Evolutionary conservation across 1,140 invertebrate genomes (phyloP), one percentile per base, ranked within the genome.

Genomic region (Colletes latitarsis): DNA sequence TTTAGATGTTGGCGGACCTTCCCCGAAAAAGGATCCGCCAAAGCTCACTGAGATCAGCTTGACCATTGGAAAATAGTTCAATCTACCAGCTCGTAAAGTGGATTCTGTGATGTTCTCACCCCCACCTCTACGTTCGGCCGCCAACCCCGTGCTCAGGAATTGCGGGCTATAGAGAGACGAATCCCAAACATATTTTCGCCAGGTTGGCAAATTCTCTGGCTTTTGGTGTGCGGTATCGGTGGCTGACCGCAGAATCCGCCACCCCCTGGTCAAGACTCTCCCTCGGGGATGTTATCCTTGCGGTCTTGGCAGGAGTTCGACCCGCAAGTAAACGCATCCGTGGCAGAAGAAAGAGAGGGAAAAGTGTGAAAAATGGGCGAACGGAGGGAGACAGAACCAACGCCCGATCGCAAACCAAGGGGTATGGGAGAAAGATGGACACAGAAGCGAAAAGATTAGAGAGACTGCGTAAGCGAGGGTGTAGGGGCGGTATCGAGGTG

Each of bases 161-260:
- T 41, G 55, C 69, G 49, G 21, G n/a, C 15, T 6, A 68, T 21
- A 17, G 63, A 41, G 74, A 58, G 30, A 72, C 76, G 79, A 90
- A 91, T 92, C 90, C 90, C 88, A 89, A 92, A 91, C 90, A 93
- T 92, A 93, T 93, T 93, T 92, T 91, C 88, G 90, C 91, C 84
- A 90, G 90, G 90, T 93, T 93, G 90, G 92, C 91, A 86, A 91
- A 92, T 92, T 92, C 88, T 83, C 89, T 77, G 84, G 83, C 71
- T 87, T 74, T 81, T 82, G 68, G 77, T 72, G 77, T 76, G 57
- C 55, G 70, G 79, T 85, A 80, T 84, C 74, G 82, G 83, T 84
- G 86, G 81, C 85, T 89, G 87, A 88, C 88, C 90, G 79, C 84
- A 74, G 75, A 39, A 75, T 69, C 84, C 72, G 82, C 58, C 73